Conservation (phyloP, 92 coral and sea anemone species). For the Palythoa heliodiscus region DNA sequence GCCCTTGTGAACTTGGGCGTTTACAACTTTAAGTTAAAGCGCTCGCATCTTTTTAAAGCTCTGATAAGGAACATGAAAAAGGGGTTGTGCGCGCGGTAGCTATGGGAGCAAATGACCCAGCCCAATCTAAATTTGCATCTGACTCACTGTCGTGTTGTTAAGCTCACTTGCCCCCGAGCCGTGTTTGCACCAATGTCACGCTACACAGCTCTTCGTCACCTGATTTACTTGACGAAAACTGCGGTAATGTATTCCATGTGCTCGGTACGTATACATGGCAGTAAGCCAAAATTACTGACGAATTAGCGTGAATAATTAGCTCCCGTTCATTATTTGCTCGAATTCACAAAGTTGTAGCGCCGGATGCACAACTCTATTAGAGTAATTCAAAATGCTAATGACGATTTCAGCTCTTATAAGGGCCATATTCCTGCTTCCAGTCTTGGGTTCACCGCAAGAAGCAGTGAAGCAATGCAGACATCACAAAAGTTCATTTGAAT, state of each 20-base stretch:
- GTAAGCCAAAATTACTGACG: slow-evolving; percentile 61
- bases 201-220: slow-evolving; percentile 51
- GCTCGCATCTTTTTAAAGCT: slow-evolving; percentile 1
- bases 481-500: slow-evolving; percentile 78
- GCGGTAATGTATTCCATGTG: slow-evolving; percentile 92
- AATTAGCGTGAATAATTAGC: slow-evolving; percentile 36
- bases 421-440: slow-evolving; percentile 24
- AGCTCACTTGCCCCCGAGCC: slow-evolving; percentile 50
- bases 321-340: slow-evolving; percentile 2
- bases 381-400: background rate
- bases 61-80: background rate
- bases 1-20: slow-evolving; percentile 38
- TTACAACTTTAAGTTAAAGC: slow-evolving; percentile 9
- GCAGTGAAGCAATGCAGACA: slow-evolving; percentile 52
- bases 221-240: slow-evolving; percentile 44
- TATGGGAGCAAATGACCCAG: background rate
- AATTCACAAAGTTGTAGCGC: background rate
- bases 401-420: slow-evolving; percentile 16
- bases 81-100: slow-evolving; percentile 5
- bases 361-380: background rate
- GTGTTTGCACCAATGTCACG: slow-evolving; percentile 53
- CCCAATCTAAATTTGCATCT: background rate
- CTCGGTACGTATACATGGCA: slow-evolving; percentile 70
- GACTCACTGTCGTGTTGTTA: slow-evolving; percentile 1
- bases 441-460: slow-evolving; percentile 41